phyloP scores from a whole-genome alignment of 2,888 invertebrate species.

The Drosophila macrospina region DNA sequence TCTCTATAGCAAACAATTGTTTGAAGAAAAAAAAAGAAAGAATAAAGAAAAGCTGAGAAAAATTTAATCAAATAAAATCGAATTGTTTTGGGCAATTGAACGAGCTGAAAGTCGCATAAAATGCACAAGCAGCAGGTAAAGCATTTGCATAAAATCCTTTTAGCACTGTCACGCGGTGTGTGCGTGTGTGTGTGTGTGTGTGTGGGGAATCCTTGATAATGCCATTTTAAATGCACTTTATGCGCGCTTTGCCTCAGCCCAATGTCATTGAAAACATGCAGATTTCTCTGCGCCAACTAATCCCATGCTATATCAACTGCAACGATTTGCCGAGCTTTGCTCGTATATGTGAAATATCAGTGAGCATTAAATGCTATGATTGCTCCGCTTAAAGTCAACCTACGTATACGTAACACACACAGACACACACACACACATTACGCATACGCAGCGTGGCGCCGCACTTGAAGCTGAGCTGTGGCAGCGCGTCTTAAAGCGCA shows the following conservation, averaged over 20 bases:
- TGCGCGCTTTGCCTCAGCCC: constrained; percentile 64
- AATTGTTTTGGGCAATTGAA: constrained; percentile 50
- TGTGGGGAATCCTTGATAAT: constrained; percentile 52
- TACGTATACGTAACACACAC: not conserved
- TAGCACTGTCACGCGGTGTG: not conserved
- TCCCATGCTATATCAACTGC: constrained; percentile 61
- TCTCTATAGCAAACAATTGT: constrained; percentile 51
- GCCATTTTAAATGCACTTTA: constrained; percentile 74
- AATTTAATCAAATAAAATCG: constrained; percentile 74
- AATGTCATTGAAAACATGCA: constrained; percentile 69
- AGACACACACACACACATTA: not conserved
- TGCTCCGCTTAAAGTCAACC: constrained; percentile 15
- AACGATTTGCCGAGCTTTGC: constrained; percentile 50
- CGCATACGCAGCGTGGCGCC: constrained; percentile 5
- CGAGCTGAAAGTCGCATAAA: constrained; percentile 55
- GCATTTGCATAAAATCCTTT: constrained; percentile 68
- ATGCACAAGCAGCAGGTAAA: constrained; percentile 55
- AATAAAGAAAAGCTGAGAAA: constrained; percentile 29
- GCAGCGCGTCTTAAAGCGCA: not conserved
- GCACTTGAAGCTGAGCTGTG: no score
- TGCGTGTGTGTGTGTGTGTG: not conserved
- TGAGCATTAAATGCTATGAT: constrained; percentile 19
- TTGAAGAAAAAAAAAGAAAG: constrained; percentile 40
- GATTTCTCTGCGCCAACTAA: constrained; percentile 49
- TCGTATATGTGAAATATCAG: constrained; percentile 11